Evolutionary conservation across 2,797 vertebrate species (phyloP).

Genomic region (Syngnathus rostellatus): DNA sequence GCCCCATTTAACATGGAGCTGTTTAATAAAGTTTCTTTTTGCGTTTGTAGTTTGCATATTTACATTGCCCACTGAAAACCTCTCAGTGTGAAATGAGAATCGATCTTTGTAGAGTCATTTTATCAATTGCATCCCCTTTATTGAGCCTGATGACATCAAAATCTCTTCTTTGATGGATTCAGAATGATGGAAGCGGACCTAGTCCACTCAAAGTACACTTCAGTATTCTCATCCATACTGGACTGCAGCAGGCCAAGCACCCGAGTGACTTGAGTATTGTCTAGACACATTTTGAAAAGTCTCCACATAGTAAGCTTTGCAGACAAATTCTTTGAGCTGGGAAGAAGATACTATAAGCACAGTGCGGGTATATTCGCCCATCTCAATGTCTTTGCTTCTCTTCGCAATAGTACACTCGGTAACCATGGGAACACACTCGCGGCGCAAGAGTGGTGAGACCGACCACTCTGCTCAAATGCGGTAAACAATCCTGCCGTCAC

Average conservation of each 20-base stretch:
- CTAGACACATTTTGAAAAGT: conserved; percentile 3
- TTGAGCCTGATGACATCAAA: not conserved
- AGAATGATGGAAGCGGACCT: not conserved
- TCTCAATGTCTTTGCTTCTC: conserved; percentile 35
- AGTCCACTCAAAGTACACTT: not conserved
- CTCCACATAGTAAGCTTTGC: not conserved
- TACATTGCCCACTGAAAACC: not conserved
- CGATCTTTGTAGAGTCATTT: not conserved
- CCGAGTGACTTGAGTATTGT: not conserved
- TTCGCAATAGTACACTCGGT: conserved; percentile 57
- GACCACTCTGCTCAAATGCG: conserved; percentile 49
- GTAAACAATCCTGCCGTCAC: conserved; percentile 48
- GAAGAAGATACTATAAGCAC: conserved; percentile 13
- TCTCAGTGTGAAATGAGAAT: not conserved
- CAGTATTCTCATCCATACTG: not conserved
- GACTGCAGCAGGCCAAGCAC: not conserved
- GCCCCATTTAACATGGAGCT: not conserved
- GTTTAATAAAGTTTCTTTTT: not conserved
- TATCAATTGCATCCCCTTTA: not conserved
- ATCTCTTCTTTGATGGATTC: not conserved
- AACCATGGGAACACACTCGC: conserved; percentile 64
- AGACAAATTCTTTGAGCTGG: not conserved
- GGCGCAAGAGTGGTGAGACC: conserved; percentile 55
- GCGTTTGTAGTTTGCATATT: not conserved
- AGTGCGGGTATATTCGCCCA: conserved; percentile 29